A percentile compares a stretch with the other conserved stretches of the same genome.
Evolutionary conservation across 2,113 vertebrate genomes (phyloP).

Genomic region (Callionymus lyra): DNA sequence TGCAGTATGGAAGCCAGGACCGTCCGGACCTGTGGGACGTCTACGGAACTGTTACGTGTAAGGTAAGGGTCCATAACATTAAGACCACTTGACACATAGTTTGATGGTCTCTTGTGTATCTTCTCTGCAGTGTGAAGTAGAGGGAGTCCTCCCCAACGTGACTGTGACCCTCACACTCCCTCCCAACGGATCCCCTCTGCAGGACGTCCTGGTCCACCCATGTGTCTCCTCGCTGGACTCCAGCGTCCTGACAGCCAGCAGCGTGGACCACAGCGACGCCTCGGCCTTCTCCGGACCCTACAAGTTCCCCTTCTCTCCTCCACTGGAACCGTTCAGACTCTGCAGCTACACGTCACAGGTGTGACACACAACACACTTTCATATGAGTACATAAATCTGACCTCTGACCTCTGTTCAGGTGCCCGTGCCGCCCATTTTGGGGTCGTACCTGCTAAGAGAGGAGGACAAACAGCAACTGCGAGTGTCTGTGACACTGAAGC

Average conservation of each 20-base stretch:
- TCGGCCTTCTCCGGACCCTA: slow-evolving; percentile 85
- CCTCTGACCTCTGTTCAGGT: slow-evolving; percentile 61
- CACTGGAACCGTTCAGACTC: slow-evolving; percentile 80
- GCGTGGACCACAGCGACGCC: slow-evolving; percentile 72
- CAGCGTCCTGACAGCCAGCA: slow-evolving; percentile 77
- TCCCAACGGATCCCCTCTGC: slow-evolving; percentile 82
- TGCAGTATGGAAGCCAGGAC: slow-evolving; percentile 80
- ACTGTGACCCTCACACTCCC: slow-evolving; percentile 81
- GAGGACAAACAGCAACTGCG: slow-evolving; percentile 72
- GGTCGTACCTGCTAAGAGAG: slow-evolving; percentile 78
- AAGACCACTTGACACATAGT: neutral
- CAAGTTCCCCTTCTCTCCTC: slow-evolving; percentile 87
- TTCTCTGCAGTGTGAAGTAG: slow-evolving; percentile 79
- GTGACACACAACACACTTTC: slow-evolving; percentile 8
- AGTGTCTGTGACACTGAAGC: slow-evolving; percentile 76
- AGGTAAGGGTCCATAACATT: slow-evolving; percentile 67
- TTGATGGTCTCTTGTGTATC: neutral
- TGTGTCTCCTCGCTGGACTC: slow-evolving; percentile 85
- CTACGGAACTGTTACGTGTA: slow-evolving; percentile 82
- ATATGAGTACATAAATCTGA: neutral
- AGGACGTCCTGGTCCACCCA: slow-evolving; percentile 84
- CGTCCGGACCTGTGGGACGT: slow-evolving; percentile 84
- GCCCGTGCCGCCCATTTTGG: slow-evolving; percentile 86
- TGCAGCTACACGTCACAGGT: slow-evolving; percentile 93
- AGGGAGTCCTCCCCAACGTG: slow-evolving; percentile 81